Base-by-base conservation (phyloP, 2,888 invertebrate species). In the Macaria liturata region DNA sequence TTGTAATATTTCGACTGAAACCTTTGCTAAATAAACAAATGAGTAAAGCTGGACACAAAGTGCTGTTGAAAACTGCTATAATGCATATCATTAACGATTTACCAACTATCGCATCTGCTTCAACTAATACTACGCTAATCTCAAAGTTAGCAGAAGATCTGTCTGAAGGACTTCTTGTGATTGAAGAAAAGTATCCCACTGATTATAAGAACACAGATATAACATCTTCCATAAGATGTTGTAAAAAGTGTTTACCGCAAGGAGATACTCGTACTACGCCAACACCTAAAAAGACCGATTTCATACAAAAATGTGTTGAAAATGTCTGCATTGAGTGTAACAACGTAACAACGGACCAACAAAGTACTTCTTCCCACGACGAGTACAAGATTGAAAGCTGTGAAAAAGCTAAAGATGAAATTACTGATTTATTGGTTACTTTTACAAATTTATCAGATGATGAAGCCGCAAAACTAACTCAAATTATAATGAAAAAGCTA, bases 401-500 rank as follows among this genome's bases (percentile, higher is more conserved):
- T 37, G 1, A 37, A 6, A 37, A 59, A 44, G 45, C 62, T 7
- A 54, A n/a, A 32, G 57, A 59, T 42, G 63, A 68, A 39, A 63
- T 70, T 6, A 32, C 48, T n/a, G 49, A 62, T 34, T 39, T 66
- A 32, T 60, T 69, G n/a, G 49, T 59, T 40, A 55, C 51, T 31
- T 53, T 57, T 6, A 53, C 51, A 46, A 58, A 62, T 32, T 53
- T 69, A n/a, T 51, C 65, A 8, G 61, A 67, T 43, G 52, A 39
- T 37, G 64, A 67, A 59, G 65, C 67, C 37, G 62, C 59, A 32
- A 54, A 58, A 57, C 66, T 68, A 9, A 52, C 66, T 20, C 34
- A 62, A 32, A 46, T 50, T 8, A 42, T 66, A 31, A 45, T 61
- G 9, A 57, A 20, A 31, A 48, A 57, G 5, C 54, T 62, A 8